Percentiles rank a stretch among this genome's conserved stretches.
phyloP scores from a whole-genome alignment of 2,797 vertebrate species.

The Pelodytes ibericus region DNA sequence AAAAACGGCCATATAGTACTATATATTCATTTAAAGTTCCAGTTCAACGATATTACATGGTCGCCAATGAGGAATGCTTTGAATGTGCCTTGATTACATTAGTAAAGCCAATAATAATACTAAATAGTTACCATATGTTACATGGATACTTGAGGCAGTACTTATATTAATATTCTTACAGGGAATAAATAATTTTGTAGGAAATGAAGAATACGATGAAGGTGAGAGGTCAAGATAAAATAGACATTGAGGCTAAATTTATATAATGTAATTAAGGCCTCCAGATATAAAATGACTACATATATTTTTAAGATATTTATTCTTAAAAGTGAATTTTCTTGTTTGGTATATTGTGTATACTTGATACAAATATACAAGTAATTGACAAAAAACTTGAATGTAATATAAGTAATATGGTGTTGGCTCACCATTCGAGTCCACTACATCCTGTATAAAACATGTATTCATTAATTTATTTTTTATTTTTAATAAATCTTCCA shows the following conservation, averaged over 20 bases:
- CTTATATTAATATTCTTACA: background rate
- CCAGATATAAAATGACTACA: too few species aligned
- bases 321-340: too few species aligned
- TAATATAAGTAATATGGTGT: too few species aligned
- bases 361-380: too few species aligned
- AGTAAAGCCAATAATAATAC: background rate
- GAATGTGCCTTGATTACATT: conserved; percentile 1
- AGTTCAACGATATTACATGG: background rate
- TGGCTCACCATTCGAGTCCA: too few species aligned
- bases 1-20: background rate
- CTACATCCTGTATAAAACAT: too few species aligned
- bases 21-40: background rate
- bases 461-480: too few species aligned
- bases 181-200: background rate
- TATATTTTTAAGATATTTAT: too few species aligned
- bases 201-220: background rate
- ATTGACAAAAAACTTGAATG: too few species aligned
- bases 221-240: background rate
- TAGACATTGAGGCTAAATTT: background rate
- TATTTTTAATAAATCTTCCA: too few species aligned
- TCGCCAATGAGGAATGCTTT: background rate
- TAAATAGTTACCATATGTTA: conserved; percentile 8
- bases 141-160: background rate
- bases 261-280: too few species aligned
- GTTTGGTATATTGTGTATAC: too few species aligned